phyloP scores from a whole-genome alignment of 2,888 invertebrate species.

The Clepsis dumicolana region DNA sequence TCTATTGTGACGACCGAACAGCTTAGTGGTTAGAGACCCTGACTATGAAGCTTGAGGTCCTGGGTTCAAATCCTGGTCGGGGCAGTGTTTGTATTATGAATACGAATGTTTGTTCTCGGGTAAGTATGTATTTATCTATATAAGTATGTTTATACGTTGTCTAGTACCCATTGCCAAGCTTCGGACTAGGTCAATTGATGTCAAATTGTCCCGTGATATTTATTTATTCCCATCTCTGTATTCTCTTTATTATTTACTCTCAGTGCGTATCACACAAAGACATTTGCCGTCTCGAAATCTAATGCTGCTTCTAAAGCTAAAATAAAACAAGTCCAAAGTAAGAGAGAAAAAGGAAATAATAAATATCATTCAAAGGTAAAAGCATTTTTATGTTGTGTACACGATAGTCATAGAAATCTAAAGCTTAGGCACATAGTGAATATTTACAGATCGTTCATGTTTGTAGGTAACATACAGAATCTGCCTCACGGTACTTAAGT shows the following conservation, averaged over 20 bases:
- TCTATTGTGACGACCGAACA: no score
- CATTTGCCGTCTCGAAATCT: constrained; percentile 59
- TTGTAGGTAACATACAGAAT: background rate
- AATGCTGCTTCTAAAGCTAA: constrained; percentile 29
- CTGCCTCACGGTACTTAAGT: background rate
- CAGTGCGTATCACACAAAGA: constrained; percentile 67
- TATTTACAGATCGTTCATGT: constrained; percentile 16
- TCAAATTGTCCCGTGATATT: no score
- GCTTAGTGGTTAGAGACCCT: no score
- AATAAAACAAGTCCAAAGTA: constrained; percentile 32
- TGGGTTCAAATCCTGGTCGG: no score
- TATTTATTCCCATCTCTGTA: no score
- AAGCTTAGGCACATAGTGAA: constrained; percentile 27
- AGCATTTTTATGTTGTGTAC: constrained; percentile 45
- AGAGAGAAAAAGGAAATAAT: constrained; percentile 38
- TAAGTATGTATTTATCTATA: no score
- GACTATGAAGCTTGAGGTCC: no score
- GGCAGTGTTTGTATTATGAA: no score
- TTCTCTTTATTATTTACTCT: background rate
- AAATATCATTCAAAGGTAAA: constrained; percentile 45
- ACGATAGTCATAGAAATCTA: constrained; percentile 44
- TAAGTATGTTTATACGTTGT: no score
- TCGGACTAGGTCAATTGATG: no score
- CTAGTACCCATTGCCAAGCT: no score
- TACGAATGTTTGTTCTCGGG: no score